phyloP scores from a whole-genome alignment of 2,113 vertebrate species.

The Saimiri boliviensis region DNA sequence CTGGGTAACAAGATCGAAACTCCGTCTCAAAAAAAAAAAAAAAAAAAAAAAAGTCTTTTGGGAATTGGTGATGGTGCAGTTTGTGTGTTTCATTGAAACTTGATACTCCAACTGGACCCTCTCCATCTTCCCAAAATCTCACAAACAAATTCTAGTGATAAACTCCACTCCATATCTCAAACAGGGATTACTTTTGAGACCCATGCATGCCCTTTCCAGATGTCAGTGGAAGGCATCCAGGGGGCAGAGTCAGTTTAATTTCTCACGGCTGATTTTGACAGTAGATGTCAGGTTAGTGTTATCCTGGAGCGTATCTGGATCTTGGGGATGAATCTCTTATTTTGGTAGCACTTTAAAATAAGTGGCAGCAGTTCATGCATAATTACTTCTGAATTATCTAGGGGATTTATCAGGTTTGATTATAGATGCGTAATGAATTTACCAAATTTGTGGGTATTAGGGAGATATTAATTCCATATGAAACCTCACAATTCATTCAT shows the following conservation, averaged over 20 bases:
- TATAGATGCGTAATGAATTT: conserved; percentile 86
- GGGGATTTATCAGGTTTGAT: conserved; percentile 88
- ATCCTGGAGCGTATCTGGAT: conserved; percentile 59
- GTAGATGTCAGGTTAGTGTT: conserved; percentile 42
- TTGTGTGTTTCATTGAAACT: not conserved
- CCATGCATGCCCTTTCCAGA: not conserved
- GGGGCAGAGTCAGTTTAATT: not conserved
- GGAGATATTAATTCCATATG: conserved; percentile 84
- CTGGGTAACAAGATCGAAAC: too few species aligned
- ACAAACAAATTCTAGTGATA: not conserved
- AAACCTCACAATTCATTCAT: conserved; percentile 86
- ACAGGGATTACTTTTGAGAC: not conserved
- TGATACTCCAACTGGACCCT: not conserved
- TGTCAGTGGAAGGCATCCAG: not conserved
- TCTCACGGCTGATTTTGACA: conserved; percentile 53
- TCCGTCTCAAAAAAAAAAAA: too few species aligned
- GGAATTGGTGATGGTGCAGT: accelerated
- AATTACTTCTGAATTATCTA: conserved; percentile 87
- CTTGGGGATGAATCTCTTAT: conserved; percentile 77
- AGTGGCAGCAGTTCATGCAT: conserved; percentile 85
- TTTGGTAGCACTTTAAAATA: conserved; percentile 82
- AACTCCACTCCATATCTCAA: not conserved
- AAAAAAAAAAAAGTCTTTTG: too few species aligned
- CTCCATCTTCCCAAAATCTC: not conserved
- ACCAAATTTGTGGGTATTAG: conserved; percentile 85